Evolutionary conservation across 2,113 vertebrate species (phyloP), one percentile per base, ranked within the genome.

Genomic region (Aspidoscelis tigris): DNA sequence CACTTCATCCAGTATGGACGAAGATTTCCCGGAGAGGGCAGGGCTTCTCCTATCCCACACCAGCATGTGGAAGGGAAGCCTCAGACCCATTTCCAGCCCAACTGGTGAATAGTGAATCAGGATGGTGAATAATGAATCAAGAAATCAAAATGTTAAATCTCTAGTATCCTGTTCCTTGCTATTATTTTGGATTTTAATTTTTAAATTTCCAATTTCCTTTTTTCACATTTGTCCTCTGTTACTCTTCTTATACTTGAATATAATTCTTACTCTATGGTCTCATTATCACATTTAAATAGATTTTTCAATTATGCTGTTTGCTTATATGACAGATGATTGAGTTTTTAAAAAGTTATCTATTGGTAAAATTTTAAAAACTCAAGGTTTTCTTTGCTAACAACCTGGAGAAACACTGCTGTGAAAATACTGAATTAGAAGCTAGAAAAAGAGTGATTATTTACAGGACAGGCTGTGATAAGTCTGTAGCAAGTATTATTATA

Each of bases 311-410:
- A 61, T 61, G 58, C 11, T 10, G 9, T 1, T 61, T 86, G 21
- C 75, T 78, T 8, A 0, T 26, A 2, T 0, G 55, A 79, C 24
- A 21, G 66, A 43, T 50, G 76, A 14, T 16, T 65, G 9, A 39
- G 73, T 18, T 75, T 78, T 55, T 39, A 80, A 69, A 70, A 70
- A 74, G 41, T 44, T 77, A 33, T 86, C 68, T 84, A 41, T 76
- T 12, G 11, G 75, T 16, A 7, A 47, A 10, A 64, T 10, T 44
- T 53, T 61, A 61, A 9, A 72, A 74, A 22, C 55, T 47, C 64
- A 18, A 43, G 64, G 55, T 14, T 58, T 14, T 24, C 73, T 83
- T 43, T 50, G 9, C 72, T 73, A 80, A 18, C 50, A 20, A 24
- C 44, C 66, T 53, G 43, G 21, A 7, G 8, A 76, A 85, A 50